Base-by-base conservation (phyloP, 2,797 vertebrate genomes). In the Apogon hyalosoma region DNA sequence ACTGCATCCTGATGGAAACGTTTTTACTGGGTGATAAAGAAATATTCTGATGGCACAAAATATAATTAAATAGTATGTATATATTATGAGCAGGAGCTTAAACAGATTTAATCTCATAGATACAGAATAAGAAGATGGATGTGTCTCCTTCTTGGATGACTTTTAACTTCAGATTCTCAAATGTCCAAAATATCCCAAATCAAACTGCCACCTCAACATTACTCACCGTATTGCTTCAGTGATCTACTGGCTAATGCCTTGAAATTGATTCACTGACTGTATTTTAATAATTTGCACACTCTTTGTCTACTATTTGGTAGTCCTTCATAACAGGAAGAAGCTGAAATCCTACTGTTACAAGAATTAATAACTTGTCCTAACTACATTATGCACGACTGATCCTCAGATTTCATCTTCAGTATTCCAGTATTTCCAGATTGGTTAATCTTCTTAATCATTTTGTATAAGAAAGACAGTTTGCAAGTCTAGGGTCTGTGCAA, bases 271-370 rank as follows among this genome's bases (percentile, higher is more conserved):
- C 73, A 14, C 15, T 76, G 51, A 24, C 63, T 61, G 43, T 45
- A 55, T 65, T 76, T 61, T 54, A 65, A 73, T 80, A 56, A 69
- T 45, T 69, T 42, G 36, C 19, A 76, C 71, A 65, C 52, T 73
- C 58, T 59, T 53, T 68, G 57, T 74, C 70, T 73, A 58, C 69
- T 66, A 49, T 77, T 66, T 59, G 45, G 40, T 33, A 60, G 53
- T 53, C 64, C 40, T 60, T 61, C 56, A 31, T 28, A 14, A 54
- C 66, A 54, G 68, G 62, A 84, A 81, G 82, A 84, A 80, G 83
- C 85, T 87, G 82, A 84, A 77, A 68, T 64, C 53, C 63, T 75
- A 80, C 67, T 33, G 48, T 73, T 59, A 70, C 52, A 65, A 57
- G 42, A 69, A 76, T 66, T 43, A 79, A 73, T 63, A 76, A 73